These are phyloP conservation scores for Schlechtendalia chinensis DNA, from an alignment of 1,140 invertebrate species.

Conservation along the genomic window DNA sequence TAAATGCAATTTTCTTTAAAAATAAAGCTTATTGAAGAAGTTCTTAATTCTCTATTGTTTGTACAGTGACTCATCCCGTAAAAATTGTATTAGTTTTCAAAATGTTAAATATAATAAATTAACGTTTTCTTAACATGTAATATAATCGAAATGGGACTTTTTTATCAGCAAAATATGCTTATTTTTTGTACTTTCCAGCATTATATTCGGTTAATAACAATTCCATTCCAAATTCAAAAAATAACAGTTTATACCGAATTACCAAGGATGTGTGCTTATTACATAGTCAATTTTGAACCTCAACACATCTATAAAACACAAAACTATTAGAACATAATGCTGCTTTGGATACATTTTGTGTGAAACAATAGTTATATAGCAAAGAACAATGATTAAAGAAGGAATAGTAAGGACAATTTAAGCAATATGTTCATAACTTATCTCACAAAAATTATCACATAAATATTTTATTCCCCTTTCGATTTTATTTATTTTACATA, in stretches of 20 bases:
- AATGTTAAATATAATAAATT: neutral
- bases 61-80: conserved; percentile 16
- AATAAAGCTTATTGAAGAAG: neutral
- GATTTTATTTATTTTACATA: conserved; percentile 12
- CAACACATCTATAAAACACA: neutral
- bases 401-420: neutral
- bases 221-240: conserved; percentile 27
- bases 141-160: conserved; percentile 24
- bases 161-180: conserved; percentile 35
- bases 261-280: conserved; percentile 42
- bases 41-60: neutral
- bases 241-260: conserved; percentile 44
- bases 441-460: neutral
- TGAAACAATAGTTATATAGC: neutral
- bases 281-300: conserved; percentile 2
- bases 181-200: conserved; percentile 50
- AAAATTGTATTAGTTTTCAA: neutral
- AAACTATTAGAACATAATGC: conserved; percentile 4
- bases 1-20: neutral
- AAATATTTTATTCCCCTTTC: neutral
- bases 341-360: conserved; percentile 8
- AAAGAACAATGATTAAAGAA: neutral
- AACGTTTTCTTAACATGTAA: neutral
- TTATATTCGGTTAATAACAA: conserved; percentile 32
- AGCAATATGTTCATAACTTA: neutral